Conservation (phyloP, 1,140 invertebrate genomes). For the Cotesia chilonis region DNA sequence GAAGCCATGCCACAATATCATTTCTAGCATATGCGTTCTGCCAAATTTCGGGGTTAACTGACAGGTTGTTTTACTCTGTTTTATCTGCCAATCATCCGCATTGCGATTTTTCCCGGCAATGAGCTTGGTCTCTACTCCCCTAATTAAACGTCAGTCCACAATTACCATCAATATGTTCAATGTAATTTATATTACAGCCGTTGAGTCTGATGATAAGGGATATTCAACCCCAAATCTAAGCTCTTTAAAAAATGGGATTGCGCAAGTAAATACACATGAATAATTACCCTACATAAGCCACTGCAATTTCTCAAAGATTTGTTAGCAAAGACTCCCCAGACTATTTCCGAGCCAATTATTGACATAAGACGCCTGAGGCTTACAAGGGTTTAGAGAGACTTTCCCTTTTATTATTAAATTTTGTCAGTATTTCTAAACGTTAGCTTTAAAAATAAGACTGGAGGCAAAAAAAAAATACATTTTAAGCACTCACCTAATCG, state of each 20-base stretch:
- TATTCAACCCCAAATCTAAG: no score
- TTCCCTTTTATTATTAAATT: background rate
- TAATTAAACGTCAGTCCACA: background rate
- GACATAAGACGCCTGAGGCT: background rate
- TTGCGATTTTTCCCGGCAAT: background rate
- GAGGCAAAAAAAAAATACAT: background rate
- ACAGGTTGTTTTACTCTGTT: constrained; percentile 34
- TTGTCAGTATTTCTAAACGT: background rate
- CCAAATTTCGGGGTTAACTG: constrained; percentile 43
- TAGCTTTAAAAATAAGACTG: background rate
- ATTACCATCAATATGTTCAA: no score
- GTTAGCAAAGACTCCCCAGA: background rate
- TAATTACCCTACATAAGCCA: background rate
- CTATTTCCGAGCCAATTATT: background rate
- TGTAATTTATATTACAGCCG: no score
- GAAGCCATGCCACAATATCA: background rate
- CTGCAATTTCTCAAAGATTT: background rate
- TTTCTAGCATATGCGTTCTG: constrained; percentile 29
- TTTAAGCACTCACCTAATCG: background rate
- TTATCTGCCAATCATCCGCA: constrained; percentile 28
- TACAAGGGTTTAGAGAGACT: background rate
- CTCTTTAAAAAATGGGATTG: background rate
- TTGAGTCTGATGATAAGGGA: no score
- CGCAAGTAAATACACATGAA: background rate
- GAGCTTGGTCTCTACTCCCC: background rate